Conservation (phyloP, 1,140 invertebrate genomes). For the Macrocentrus cingulum region DNA sequence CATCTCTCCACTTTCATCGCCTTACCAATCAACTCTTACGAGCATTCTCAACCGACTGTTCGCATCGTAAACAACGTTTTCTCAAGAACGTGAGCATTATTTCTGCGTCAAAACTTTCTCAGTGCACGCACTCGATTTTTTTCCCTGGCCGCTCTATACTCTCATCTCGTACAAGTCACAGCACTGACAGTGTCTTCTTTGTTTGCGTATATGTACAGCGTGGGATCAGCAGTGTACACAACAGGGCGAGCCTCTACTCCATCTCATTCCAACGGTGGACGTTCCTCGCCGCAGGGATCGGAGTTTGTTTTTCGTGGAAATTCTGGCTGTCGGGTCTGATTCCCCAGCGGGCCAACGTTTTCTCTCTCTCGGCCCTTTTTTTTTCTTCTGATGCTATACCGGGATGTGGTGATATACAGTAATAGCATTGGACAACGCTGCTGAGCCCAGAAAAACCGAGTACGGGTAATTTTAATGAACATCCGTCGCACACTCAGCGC, state of each 20-base stretch:
- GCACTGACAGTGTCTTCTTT: too few relatives aligned
- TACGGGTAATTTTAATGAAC: slow-evolving; percentile 32
- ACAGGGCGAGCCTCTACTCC: background rate
- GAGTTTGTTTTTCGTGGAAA: slow-evolving; percentile 34
- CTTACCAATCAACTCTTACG: too few relatives aligned
- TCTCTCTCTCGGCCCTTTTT: slow-evolving; percentile 4
- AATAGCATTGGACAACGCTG: too few relatives aligned
- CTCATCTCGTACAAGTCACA: too few relatives aligned
- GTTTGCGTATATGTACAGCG: background rate
- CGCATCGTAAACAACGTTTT: too few relatives aligned
- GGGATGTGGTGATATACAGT: background rate
- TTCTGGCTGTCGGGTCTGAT: slow-evolving; percentile 35
- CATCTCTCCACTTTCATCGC: too few relatives aligned
- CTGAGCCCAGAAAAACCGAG: slow-evolving; percentile 26
- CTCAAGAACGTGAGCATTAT: background rate
- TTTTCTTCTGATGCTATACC: slow-evolving; percentile 1
- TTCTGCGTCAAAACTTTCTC: background rate
- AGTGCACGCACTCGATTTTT: background rate
- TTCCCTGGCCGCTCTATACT: too few relatives aligned
- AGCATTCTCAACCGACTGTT: too few relatives aligned
- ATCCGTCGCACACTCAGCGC: slow-evolving; percentile 32
- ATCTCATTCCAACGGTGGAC: slow-evolving; percentile 1
- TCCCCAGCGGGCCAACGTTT: slow-evolving; percentile 29
- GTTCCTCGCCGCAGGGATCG: slow-evolving; percentile 26
- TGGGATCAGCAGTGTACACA: too few relatives aligned